Evolutionary conservation across 2,888 invertebrate species (phyloP), one percentile per base, ranked within the genome.

Genomic region (Kryphioiulus occultus): DNA sequence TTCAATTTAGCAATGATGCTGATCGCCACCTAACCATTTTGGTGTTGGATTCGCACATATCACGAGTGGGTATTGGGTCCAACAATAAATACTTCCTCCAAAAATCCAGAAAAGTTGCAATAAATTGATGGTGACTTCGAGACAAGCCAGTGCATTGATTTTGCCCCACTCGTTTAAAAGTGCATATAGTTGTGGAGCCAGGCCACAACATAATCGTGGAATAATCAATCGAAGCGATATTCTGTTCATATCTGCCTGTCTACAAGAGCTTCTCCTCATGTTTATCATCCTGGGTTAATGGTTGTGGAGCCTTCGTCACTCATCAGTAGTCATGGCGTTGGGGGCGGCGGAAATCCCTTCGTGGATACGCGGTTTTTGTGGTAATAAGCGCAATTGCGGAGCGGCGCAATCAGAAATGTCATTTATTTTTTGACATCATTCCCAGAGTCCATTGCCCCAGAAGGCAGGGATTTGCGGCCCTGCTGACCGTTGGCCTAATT

Each of bases 401-500:
- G 26, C 78, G 15, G 30, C 12, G 78, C 78, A 30, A 78, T 78
- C 78, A 78, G 78, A 78, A 78, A 78, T 78, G 78, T 78, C 78
- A 78, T 78, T 78, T 78, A 78, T 78, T 78, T 78, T 78, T 78
- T 32, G 78, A 32, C 78, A 78, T 78, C 78, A 78, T 78, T 78
- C 78, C 78, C n/a, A 2, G 30, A 30, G 78, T 68, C 78, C 78
- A 30, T 30, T 32, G 30, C 78, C 30, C 78, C 78, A 30, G 30
- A 15, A 78, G 30, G 78, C 30, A 30, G 15, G 30, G 78, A 78
- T 78, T 78, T 12, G 30, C 10, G 12, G 22, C 22, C 26, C 22
- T 68, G 26, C 26, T 68, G 68, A 68, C 68, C 68, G 22, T 12
- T 12, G 68, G 68, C 68, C 78, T 78, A 32, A 78, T 78, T 78